A percentile compares a stretch with the other conserved stretches of the same genome.
Evolutionary conservation across 1,140 invertebrate genomes (phyloP).

Genomic region (Aphis gossypii): DNA sequence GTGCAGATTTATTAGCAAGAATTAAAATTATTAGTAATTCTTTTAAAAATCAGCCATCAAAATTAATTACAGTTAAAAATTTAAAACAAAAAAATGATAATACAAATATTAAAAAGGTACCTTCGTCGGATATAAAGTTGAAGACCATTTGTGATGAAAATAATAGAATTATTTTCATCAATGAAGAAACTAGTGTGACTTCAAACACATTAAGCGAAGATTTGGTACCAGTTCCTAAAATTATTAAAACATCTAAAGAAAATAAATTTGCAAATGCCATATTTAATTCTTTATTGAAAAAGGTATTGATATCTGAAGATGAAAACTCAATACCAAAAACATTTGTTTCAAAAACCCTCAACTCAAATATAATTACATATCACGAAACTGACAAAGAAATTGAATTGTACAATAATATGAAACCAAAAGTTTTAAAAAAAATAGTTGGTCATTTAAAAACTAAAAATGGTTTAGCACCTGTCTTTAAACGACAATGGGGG

Average conservation of each 20-base stretch:
- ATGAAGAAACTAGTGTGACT: conserved; percentile 15
- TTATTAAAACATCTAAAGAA: not conserved
- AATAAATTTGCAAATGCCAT: conserved; percentile 48
- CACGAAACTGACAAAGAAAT: conserved; percentile 35
- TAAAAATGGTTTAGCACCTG: not conserved
- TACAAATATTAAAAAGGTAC: not conserved
- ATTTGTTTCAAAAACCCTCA: not conserved
- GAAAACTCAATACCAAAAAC: not conserved
- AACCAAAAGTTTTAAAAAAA: conserved; percentile 31
- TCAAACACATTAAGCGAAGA: conserved; percentile 21
- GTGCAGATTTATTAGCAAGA: conserved; percentile 48
- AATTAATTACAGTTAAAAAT: conserved; percentile 21
- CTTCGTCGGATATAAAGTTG: not conserved
- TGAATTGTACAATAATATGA: conserved; percentile 44
- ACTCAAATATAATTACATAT: not conserved
- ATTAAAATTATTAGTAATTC: conserved; percentile 48
- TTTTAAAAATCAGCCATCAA: conserved; percentile 49
- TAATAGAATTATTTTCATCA: conserved; percentile 34
- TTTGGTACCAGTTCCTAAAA: conserved; percentile 16
- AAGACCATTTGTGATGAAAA: conserved; percentile 13
- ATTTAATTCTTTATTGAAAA: conserved; percentile 40
- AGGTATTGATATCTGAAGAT: not conserved
- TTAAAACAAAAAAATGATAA: conserved; percentile 19
- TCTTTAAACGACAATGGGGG: conserved; percentile 26
- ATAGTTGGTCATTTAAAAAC: conserved; percentile 11